phyloP scores from a whole-genome alignment of 2,888 invertebrate genomes.

The Zhengitettix transpicula region DNA sequence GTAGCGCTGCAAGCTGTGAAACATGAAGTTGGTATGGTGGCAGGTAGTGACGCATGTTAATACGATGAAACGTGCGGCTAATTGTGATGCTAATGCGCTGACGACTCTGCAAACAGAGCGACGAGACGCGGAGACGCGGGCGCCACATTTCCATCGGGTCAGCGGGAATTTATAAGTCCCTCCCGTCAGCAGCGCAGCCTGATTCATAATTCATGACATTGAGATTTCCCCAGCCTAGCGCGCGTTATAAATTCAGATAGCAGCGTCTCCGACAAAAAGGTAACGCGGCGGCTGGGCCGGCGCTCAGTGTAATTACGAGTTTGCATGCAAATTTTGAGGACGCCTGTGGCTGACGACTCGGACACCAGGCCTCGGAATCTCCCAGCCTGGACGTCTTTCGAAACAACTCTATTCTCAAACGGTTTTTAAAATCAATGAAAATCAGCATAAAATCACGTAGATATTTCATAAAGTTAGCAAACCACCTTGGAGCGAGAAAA shows the following conservation, averaged over 20 bases:
- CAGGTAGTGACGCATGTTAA: too few species aligned
- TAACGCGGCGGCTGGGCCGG: not conserved
- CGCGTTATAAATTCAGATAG: constrained; percentile 5
- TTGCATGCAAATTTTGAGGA: not conserved
- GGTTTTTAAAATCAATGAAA: too few species aligned
- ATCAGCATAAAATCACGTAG: too few species aligned
- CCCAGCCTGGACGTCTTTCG: too few species aligned
- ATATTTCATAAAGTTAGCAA: too few species aligned
- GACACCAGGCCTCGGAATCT: too few species aligned
- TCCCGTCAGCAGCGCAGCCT: not conserved
- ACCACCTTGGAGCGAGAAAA: too few species aligned
- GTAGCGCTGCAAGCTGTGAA: too few species aligned
- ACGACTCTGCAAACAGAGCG: not conserved
- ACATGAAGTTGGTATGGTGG: too few species aligned
- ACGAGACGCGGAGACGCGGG: not conserved
- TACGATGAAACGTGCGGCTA: too few species aligned
- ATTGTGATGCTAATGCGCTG: too few species aligned
- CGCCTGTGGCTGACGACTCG: not conserved
- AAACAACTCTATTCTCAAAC: too few species aligned
- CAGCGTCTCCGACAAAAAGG: not conserved
- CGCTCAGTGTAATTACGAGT: not conserved
- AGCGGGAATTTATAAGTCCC: not conserved
- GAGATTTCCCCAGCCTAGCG: constrained; percentile 8
- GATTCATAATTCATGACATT: constrained; percentile 5
- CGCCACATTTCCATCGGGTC: not conserved